phyloP scores from a whole-genome alignment of 2,888 invertebrate species.

The Cephus pygmeus region DNA sequence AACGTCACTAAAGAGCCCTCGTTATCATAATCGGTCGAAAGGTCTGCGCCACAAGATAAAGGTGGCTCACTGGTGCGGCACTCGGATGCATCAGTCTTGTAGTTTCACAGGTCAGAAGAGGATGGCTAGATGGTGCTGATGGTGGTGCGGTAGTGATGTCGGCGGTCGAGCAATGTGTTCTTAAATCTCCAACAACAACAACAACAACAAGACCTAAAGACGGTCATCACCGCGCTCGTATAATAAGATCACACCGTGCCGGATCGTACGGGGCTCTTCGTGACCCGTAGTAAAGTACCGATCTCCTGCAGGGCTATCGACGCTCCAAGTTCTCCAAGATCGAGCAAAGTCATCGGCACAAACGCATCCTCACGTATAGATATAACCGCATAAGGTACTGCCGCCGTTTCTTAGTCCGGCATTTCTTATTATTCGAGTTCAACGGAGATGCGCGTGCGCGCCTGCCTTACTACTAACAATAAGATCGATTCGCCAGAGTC shows the following conservation, averaged over 20 bases:
- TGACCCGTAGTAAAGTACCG: background rate
- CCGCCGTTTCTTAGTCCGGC: too few species aligned
- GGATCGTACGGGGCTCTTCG: conserved; percentile 22
- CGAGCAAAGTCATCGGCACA: too few species aligned
- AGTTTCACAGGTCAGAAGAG: too few species aligned
- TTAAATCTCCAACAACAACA: conserved; percentile 47
- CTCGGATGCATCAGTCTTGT: background rate
- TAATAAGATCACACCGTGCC: conserved; percentile 55
- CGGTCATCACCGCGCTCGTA: conserved; percentile 57
- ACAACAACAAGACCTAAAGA: conserved; percentile 52
- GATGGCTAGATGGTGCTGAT: too few species aligned
- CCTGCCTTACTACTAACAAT: background rate
- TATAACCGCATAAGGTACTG: too few species aligned
- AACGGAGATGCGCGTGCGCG: too few species aligned
- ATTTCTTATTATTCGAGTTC: too few species aligned
- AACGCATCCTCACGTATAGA: too few species aligned
- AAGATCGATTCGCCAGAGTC: too few species aligned
- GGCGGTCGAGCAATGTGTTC: conserved; percentile 37
- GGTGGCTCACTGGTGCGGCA: conserved; percentile 15
- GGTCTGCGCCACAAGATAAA: conserved; percentile 23
- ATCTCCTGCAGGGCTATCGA: too few species aligned
- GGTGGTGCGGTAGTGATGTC: too few species aligned
- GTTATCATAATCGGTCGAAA: conserved; percentile 56
- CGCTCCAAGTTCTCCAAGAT: too few species aligned
- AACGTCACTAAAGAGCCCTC: conserved; percentile 59